Evolutionary conservation across 2,113 vertebrate species (phyloP), one percentile per base, ranked within the genome.

Genomic region (Mormyrus iriodes): DNA sequence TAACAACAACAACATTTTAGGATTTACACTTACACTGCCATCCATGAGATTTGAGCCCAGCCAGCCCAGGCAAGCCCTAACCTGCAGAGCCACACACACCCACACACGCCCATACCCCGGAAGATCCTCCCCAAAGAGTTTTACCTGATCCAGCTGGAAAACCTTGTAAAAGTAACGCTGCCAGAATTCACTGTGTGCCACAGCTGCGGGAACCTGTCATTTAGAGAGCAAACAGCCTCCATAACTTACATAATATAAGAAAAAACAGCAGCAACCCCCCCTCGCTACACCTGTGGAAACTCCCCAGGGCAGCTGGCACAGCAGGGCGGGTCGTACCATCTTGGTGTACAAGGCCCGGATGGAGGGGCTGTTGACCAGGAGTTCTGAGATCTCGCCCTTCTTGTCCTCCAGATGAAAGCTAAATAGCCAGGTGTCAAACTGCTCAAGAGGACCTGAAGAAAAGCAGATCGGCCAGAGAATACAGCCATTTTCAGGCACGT

Each of bases 91-190:
- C 61, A 65, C 61, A 58, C n/a, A n/a, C 53, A 4, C 6, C 21
- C 55, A 3, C 17, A 19, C 21, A 4, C 19, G 7, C 48, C 48
- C 48, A 6, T n/a, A n/a, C n/a, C n/a, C n/a, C n/a, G n/a, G n/a
- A n/a, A n/a, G n/a, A 0, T 5, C 10, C 24, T 44, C 12, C 69
- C 35, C 35, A 19, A 19, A 12, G 61, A n/a, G 3, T 4, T 4
- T 87, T 95, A 99, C 98, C 98, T 99, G 98, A 91, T 98, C 96
- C 93, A 99, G 92, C 90, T 98, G 97, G 94, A 98, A 96, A 88
- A 99, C 94, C 95, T 96, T 99, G 92, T 99, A 99, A 95, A 99
- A 99, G 94, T 99, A 99, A 15, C 98, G 96, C 92, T 98, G 97
- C 98, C 98, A 99, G 92, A 99, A 99, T 55, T 99, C 98, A 0